A percentile compares a stretch with the other conserved stretches of the same genome.
Conservation (phyloP, 2,888 invertebrate species). For the Anthophora plumipes region DNA sequence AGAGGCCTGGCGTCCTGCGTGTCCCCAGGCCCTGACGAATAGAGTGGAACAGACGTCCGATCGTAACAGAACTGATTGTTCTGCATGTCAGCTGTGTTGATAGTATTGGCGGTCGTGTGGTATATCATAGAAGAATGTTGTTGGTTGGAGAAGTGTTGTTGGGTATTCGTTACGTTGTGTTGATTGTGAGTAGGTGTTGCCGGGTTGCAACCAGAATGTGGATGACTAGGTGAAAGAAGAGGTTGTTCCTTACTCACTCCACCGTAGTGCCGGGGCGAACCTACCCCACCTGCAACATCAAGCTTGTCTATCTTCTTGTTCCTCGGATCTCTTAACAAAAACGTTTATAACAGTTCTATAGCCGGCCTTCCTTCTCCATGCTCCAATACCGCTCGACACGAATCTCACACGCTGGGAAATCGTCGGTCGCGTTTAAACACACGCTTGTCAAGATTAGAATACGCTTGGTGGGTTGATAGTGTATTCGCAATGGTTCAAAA, state of each 20-base stretch:
- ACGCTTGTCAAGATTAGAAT: constrained; percentile 6
- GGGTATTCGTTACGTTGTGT: constrained; percentile 85
- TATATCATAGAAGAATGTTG: constrained; percentile 84
- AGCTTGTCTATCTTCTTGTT: constrained; percentile 68
- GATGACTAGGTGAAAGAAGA: constrained; percentile 86
- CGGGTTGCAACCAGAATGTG: constrained; percentile 84
- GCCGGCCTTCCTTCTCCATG: constrained; percentile 35
- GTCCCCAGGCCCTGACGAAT: constrained; percentile 82
- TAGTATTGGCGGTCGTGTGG: constrained; percentile 84
- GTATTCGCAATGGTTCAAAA: background rate
- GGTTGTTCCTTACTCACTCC: constrained; percentile 84
- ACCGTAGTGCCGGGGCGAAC: constrained; percentile 87
- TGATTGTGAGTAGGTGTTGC: constrained; percentile 85
- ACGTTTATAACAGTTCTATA: constrained; percentile 49
- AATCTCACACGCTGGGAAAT: too few relatives aligned
- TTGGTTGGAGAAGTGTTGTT: constrained; percentile 81
- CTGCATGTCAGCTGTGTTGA: constrained; percentile 85
- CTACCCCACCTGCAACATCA: constrained; percentile 87
- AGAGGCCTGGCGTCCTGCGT: constrained; percentile 82
- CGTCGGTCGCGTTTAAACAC: too few relatives aligned
- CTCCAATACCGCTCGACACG: constrained; percentile 5
- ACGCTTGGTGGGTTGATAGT: too few relatives aligned
- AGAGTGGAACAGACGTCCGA: constrained; percentile 85
- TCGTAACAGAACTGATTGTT: constrained; percentile 87
- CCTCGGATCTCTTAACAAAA: constrained; percentile 25